Evolutionary conservation across 1,140 invertebrate species (phyloP).

Genomic region (Neomicropteryx cornuta): DNA sequence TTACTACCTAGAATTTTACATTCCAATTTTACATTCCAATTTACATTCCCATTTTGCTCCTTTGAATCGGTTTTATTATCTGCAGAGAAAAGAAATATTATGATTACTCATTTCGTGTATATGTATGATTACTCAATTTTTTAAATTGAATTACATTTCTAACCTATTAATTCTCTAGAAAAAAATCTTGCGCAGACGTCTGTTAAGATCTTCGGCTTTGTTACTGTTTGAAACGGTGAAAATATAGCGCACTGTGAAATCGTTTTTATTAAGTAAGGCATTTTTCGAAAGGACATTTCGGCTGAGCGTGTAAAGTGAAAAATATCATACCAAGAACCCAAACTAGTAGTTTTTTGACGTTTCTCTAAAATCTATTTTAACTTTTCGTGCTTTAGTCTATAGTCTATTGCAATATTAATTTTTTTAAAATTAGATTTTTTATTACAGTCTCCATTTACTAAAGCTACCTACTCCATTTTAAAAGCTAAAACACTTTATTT

Average conservation of each 20-base stretch:
- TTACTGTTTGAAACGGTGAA: constrained; percentile 19
- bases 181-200: constrained; percentile 25
- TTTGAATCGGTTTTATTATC: constrained; percentile 24
- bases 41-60: constrained; percentile 23
- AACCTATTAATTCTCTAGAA: constrained; percentile 31
- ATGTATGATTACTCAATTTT: constrained; percentile 5
- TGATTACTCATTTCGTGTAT: not conserved
- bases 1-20: too few relatives aligned
- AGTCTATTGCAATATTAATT: too few relatives aligned
- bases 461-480: too few relatives aligned
- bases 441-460: too few relatives aligned
- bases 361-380: too few relatives aligned
- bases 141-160: constrained; percentile 14
- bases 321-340: too few relatives aligned
- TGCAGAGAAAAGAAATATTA: constrained; percentile 11
- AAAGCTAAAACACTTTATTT: too few relatives aligned
- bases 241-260: constrained; percentile 22
- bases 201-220: constrained; percentile 23
- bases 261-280: constrained; percentile 24
- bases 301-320: too few relatives aligned
- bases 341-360: too few relatives aligned
- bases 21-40: too few relatives aligned
- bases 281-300: constrained; percentile 33
- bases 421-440: too few relatives aligned
- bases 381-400: too few relatives aligned